Conservation (phyloP, 2,797 vertebrate genomes). For the Cheirogaleus major region DNA sequence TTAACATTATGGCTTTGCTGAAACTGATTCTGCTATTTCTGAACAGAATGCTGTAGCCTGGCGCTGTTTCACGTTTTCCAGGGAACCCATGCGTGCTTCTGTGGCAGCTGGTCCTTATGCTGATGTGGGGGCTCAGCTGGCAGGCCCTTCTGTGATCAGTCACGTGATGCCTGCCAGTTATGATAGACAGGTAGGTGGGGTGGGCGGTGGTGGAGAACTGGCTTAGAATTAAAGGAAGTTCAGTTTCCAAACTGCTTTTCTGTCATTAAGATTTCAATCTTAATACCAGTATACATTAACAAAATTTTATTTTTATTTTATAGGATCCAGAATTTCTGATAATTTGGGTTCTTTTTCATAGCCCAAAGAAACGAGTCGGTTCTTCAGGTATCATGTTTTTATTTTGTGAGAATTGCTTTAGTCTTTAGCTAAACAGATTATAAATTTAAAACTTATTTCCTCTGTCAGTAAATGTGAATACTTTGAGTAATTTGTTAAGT, state of each 20-base stretch:
- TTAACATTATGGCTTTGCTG: background rate
- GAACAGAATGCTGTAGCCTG: slow-evolving; percentile 93
- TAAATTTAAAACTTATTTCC: background rate
- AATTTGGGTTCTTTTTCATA: slow-evolving; percentile 95
- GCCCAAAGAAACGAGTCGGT: slow-evolving; percentile 89
- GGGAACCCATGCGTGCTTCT: slow-evolving; percentile 86
- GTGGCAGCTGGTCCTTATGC: slow-evolving; percentile 80
- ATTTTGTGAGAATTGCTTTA: background rate
- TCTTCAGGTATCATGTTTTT: slow-evolving; percentile 88
- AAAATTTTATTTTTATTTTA: slow-evolving; percentile 35
- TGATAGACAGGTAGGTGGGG: slow-evolving; percentile 91
- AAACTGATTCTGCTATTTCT: slow-evolving; percentile 6
- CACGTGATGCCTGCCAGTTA: slow-evolving; percentile 93
- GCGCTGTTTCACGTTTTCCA: slow-evolving; percentile 96
- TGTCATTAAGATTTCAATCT: slow-evolving; percentile 33
- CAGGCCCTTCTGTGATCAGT: slow-evolving; percentile 92
- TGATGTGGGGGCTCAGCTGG: slow-evolving; percentile 83
- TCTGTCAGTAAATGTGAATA: background rate
- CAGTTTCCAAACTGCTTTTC: background rate
- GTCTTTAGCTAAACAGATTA: slow-evolving; percentile 2
- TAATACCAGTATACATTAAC: background rate
- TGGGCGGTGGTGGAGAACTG: background rate
- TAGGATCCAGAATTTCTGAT: slow-evolving; percentile 93
- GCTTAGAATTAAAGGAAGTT: background rate
- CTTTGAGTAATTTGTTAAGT: slow-evolving; percentile 11